Base-by-base conservation (phyloP, 2,888 invertebrate genomes). In the Cephus nigrinus region DNA sequence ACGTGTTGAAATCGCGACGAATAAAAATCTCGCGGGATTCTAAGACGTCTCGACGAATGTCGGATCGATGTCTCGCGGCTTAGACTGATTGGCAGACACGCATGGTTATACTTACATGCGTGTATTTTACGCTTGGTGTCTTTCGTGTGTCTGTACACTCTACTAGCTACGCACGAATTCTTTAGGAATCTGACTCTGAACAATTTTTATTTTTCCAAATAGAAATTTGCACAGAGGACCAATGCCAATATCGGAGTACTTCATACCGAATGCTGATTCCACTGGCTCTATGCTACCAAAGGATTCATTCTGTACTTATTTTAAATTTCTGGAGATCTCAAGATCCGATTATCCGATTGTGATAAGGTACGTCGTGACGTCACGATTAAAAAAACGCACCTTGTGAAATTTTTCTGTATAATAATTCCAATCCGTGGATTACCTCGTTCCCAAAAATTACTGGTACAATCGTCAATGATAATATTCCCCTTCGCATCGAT, bases 1-100 rank as follows among this genome's bases (percentile, higher is more conserved):
- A 86, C 84, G 71, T 85, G 40, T 75, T 55, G 80, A 82, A 82
- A 78, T 71, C 40, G 75, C 83, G 82, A 83, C 81, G 79, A 83
- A 82, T 82, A 82, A 85, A 85, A 88, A 80, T 86, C 86, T 84
- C 83, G 76, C 78, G 84, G 83, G 85, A 85, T 82, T 79, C 77
- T 81, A 80, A 82, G 79, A 80, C 82, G 86, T 87, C 86, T 80
- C 40, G 76, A 79, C 78, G 81, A 85, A 85, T 87, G 77, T 82
- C 32, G 71, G 33, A 71, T 71, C 71, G 71, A 71, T 33, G 71
- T 71, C 32, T 31, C 11, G 12, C 9, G 55, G 55, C 55, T 55
- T 55, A 55, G 55, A 55, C 55, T 55, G 55, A 55, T 55, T 55
- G 55, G 55, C 23, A 55, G 55, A 55, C 55, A 55, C 55, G 55